Percentiles rank a stretch among this genome's conserved stretches.
These are phyloP conservation scores for Monoplex corrugatus DNA, from an alignment of 2,888 invertebrate genomes.

Conservation along the genomic window DNA sequence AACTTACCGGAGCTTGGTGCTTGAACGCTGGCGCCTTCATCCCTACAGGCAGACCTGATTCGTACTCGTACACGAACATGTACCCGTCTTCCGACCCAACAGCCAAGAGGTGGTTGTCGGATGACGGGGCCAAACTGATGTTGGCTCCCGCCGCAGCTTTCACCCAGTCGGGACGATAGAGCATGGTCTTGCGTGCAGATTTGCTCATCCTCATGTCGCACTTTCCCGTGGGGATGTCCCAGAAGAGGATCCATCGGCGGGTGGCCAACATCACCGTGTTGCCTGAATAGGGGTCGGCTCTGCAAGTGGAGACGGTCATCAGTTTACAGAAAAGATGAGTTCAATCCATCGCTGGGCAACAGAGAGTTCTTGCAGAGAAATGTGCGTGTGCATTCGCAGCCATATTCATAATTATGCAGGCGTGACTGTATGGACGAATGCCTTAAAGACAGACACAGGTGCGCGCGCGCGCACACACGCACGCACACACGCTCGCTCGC, in stretches of 20 bases:
- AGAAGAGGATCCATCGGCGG: conserved; percentile 67
- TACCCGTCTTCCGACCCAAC: conserved; percentile 74
- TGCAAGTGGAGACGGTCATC: not conserved
- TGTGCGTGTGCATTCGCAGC: not conserved
- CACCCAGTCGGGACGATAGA: conserved; percentile 69
- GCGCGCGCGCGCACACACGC: not conserved
- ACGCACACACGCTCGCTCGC: conserved; percentile 4
- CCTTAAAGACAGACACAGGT: not conserved
- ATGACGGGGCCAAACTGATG: conserved; percentile 59
- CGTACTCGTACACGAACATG: conserved; percentile 65
- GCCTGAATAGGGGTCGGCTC: conserved; percentile 61
- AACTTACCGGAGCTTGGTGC: conserved; percentile 68
- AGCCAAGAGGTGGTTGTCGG: conserved; percentile 59
- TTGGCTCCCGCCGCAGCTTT: conserved; percentile 61
- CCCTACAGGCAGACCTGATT: conserved; percentile 66
- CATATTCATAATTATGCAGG: not conserved
- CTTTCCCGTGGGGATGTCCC: conserved; percentile 75
- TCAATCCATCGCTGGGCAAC: too few species aligned
- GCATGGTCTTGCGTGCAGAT: conserved; percentile 61
- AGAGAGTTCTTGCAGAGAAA: too few species aligned
- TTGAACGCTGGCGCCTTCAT: conserved; percentile 64
- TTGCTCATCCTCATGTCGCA: conserved; percentile 71
- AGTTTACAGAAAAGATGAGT: too few species aligned
- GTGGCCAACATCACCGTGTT: conserved; percentile 68
- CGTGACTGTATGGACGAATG: not conserved